phyloP scores from a whole-genome alignment of 2,888 invertebrate species.

The Psylliodes chrysocephalus region DNA sequence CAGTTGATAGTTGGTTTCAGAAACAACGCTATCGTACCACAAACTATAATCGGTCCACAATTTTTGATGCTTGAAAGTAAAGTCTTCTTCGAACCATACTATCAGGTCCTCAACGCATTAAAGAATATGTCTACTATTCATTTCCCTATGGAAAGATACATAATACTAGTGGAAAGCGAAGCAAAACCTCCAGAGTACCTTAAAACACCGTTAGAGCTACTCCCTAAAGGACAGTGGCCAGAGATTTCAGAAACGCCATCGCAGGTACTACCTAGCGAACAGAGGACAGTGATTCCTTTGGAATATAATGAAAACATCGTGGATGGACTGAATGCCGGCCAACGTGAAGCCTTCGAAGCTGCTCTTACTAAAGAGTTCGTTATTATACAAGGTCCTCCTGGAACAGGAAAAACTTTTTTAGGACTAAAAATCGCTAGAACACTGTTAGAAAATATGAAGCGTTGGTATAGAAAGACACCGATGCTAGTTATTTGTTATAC shows the following conservation, averaged over 20 bases:
- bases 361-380: conserved; percentile 79
- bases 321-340: conserved; percentile 72
- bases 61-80: conserved; percentile 77
- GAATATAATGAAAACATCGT: too few species aligned
- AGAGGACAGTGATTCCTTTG: too few species aligned
- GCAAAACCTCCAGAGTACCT: too few species aligned
- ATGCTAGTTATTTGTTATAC: conserved; percentile 85
- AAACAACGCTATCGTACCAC: conserved; percentile 20
- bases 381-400: conserved; percentile 88
- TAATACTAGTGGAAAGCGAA: conserved; percentile 72
- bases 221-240: too few species aligned
- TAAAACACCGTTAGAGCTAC: too few species aligned
- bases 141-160: conserved; percentile 77
- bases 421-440: conserved; percentile 79
- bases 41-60: conserved; percentile 22
- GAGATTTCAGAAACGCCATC: too few species aligned
- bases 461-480: conserved; percentile 66
- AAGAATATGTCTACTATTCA: conserved; percentile 68
- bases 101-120: conserved; percentile 76
- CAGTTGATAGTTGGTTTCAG: conserved; percentile 64
- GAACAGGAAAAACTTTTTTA: conserved; percentile 86
- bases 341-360: conserved; percentile 73
- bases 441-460: conserved; percentile 69
- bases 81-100: conserved; percentile 85
- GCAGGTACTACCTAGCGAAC: too few species aligned